phyloP scores from a whole-genome alignment of 1,140 invertebrate genomes.

The Scaptomyza graminum region DNA sequence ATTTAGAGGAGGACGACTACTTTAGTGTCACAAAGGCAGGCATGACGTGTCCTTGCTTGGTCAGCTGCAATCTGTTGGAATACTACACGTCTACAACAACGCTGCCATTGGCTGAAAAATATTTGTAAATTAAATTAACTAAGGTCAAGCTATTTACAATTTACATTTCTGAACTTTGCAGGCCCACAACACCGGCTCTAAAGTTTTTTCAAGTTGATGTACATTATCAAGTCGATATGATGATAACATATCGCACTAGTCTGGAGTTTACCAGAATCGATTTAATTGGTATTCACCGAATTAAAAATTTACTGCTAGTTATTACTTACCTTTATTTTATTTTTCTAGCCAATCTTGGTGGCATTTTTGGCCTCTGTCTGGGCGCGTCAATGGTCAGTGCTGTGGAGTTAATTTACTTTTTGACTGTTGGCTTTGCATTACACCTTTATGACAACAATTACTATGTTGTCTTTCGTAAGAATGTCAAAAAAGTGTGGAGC shows the following conservation, averaged over 20 bases:
- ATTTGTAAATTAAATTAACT: neutral
- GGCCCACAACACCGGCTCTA: conserved; percentile 22
- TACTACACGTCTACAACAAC: conserved; percentile 71
- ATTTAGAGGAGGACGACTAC: conserved; percentile 64
- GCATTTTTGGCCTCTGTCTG: conserved; percentile 82
- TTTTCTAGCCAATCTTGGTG: conserved; percentile 73
- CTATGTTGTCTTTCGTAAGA: conserved; percentile 34
- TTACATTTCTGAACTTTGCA: neutral
- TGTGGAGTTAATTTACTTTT: conserved; percentile 82
- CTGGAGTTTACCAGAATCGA: conserved; percentile 71
- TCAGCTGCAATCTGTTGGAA: conserved; percentile 68
- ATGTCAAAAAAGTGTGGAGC: conserved; percentile 33
- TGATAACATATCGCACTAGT: conserved; percentile 65
- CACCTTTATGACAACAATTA: conserved; percentile 72
- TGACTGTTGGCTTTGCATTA: conserved; percentile 71
- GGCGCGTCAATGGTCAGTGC: conserved; percentile 83
- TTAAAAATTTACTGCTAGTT: neutral
- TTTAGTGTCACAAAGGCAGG: conserved; percentile 72
- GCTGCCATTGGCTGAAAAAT: conserved; percentile 41
- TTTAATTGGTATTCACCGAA: conserved; percentile 51
- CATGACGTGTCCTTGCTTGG: conserved; percentile 72
- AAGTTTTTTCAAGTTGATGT: conserved; percentile 69
- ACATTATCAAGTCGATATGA: conserved; percentile 72
- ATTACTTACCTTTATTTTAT: neutral
- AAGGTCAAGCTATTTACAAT: neutral